Base-by-base conservation (phyloP, 2,888 invertebrate species). In the Harpalus rubripes region DNA sequence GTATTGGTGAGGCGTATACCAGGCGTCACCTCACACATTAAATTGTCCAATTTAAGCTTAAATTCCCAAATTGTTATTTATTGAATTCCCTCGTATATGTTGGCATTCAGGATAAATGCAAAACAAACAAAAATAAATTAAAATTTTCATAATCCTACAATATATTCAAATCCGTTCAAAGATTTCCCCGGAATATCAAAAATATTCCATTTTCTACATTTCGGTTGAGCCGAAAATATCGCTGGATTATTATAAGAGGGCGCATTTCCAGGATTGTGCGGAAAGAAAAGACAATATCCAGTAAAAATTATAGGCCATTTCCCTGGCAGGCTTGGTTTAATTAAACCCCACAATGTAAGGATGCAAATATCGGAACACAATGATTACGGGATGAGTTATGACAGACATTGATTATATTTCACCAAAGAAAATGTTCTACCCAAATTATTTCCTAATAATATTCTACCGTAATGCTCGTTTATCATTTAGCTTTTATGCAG, bases 371-470 rank as follows among this genome's bases (percentile, higher is more conserved):
- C 74, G 74, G 52, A 74, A 74, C 44, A 74, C 74, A 74, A 74
- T 74, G 74, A 74, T 74, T 74, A 26, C 8, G 74, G 22, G 44
- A 18, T 74, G 52, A 74, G 18, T 74, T 74, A 74, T 74, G 52
- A 12, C 1, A 12, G 5, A 18, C 56, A 72, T 72, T 72, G 72
- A 72, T 72, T 72, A 72, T 44, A 15, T 39, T 18, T 22, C 41
- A 2, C 52, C 16, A 15, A 41, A 22, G 41, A 22, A 12, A 44
- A n/a, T 44, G 52, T 52, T 74, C 56, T 32, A 16, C 52, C 74
- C 74, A 52, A 74, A 74, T 74, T 74, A 74, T 74, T 74, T 74
- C 74, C 74, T 74, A 74, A 74, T 44, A 74, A 74, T 74, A 44
- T 44, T 74, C 52, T 74, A 56, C 74, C 56, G 41, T 52, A 44